Percentiles rank a stretch among this genome's conserved stretches.
These are phyloP conservation scores for Limulus polyphemus DNA, from an alignment of 2,888 invertebrate genomes.

Conservation along the genomic window DNA sequence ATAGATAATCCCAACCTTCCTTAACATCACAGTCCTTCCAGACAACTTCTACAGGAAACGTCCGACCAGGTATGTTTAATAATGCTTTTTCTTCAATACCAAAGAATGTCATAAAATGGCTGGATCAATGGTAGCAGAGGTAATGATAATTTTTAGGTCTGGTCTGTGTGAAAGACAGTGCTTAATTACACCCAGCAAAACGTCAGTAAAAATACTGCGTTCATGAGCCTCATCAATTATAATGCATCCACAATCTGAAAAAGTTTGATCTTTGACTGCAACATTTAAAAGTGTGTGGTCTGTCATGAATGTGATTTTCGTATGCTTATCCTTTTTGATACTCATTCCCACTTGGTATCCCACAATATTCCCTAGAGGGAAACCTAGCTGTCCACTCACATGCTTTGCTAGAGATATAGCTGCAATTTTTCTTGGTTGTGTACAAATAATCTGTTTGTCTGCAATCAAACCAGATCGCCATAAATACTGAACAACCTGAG, in stretches of 20 bases:
- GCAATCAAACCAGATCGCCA: conserved; percentile 29
- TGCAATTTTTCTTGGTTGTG: conserved; percentile 38
- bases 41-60: conserved; percentile 34
- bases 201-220: conserved; percentile 35
- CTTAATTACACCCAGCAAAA: conserved; percentile 36
- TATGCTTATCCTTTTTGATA: conserved; percentile 15
- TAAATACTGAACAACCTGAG: conserved; percentile 36
- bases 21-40: conserved; percentile 27
- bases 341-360: conserved; percentile 30
- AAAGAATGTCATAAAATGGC: conserved; percentile 34
- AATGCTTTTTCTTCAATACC: conserved; percentile 27
- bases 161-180: conserved; percentile 27
- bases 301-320: conserved; percentile 32
- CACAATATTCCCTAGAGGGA: conserved; percentile 29
- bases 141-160: conserved; percentile 34
- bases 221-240: conserved; percentile 39
- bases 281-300: conserved; percentile 36
- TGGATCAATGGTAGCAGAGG: conserved; percentile 37
- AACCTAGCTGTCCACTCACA: conserved; percentile 33
- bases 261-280: conserved; percentile 29
- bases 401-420: conserved; percentile 34
- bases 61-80: conserved; percentile 33
- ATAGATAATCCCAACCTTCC: conserved; percentile 24
- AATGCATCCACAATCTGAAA: conserved; percentile 30
- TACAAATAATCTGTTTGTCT: conserved; percentile 32